phyloP scores from a whole-genome alignment of 2,113 vertebrate species.

The Amazona vittata region DNA sequence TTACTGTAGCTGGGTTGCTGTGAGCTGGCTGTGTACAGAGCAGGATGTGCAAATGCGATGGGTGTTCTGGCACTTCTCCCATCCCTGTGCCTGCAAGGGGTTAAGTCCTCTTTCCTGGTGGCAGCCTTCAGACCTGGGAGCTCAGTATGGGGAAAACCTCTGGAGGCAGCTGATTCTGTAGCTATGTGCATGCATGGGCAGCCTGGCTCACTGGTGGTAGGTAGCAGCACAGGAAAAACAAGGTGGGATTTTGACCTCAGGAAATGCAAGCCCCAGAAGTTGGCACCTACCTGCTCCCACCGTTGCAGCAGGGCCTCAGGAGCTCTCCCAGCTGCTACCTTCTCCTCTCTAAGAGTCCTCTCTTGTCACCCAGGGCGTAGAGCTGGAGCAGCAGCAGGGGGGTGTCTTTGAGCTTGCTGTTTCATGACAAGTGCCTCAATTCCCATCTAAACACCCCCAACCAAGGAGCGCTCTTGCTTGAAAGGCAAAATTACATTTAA shows the following conservation, averaged over 20 bases:
- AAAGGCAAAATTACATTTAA: constrained; percentile 53
- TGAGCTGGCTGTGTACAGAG: not conserved
- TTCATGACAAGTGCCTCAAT: not conserved
- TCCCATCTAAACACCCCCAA: not conserved
- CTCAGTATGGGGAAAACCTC: not conserved
- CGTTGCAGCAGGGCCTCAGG: not conserved
- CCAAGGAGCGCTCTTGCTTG: not conserved
- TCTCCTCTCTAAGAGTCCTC: not conserved
- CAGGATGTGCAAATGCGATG: not conserved
- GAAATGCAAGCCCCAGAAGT: not conserved
- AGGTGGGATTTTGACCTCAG: not conserved
- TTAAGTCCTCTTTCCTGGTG: not conserved
- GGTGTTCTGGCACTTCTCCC: not conserved
- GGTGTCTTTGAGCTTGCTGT: not conserved
- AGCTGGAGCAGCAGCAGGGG: rapidly evolving
- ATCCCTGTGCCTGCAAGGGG: rapidly evolving
- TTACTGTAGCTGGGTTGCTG: not conserved
- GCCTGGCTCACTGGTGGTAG: rapidly evolving
- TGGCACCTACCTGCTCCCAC: rapidly evolving
- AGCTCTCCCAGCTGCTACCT: not conserved
- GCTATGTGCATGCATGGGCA: rapidly evolving
- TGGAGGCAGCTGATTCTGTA: not conserved
- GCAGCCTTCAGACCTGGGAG: not conserved
- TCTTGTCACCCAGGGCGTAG: not conserved
- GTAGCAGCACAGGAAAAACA: not conserved